Conservation (phyloP, 2,888 invertebrate species). For the Dioctria rufipes region DNA sequence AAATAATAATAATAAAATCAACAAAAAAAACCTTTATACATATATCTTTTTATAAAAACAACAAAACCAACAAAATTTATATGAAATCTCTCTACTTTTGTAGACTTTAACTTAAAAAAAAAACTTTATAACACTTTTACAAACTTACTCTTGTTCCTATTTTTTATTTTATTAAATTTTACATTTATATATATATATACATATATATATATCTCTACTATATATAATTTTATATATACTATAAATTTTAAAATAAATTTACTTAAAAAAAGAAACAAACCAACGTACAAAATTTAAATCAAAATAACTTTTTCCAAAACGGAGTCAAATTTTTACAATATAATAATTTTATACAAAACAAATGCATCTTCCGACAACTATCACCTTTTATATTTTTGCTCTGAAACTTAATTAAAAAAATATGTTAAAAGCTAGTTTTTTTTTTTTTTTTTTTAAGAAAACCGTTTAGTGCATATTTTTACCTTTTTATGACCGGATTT, state of each 20-base stretch:
- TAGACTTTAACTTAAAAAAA: neutral
- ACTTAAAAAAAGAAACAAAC: conserved; percentile 11
- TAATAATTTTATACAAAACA: conserved; percentile 53
- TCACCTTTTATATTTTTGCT: conserved; percentile 48
- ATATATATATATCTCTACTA: neutral
- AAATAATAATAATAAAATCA: conserved; percentile 5
- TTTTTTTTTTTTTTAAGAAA: neutral
- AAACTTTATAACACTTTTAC: conserved; percentile 4
- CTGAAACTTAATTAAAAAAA: conserved; percentile 28
- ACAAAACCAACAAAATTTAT: conserved; percentile 2
- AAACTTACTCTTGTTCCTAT: conserved; percentile 25
- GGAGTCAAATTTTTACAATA: conserved; percentile 55
- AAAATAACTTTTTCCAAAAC: conserved; percentile 55
- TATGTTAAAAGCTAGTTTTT: conserved; percentile 11
- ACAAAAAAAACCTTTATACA: neutral
- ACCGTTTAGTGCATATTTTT: too few species aligned
- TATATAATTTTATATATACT: conserved; percentile 37
- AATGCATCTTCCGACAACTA: conserved; percentile 64
- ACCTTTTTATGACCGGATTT: neutral
- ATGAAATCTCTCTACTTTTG: neutral
- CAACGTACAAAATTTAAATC: neutral
- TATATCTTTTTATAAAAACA: conserved; percentile 4
- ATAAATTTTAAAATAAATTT: conserved; percentile 10
- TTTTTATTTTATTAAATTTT: conserved; percentile 22
- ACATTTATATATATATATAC: neutral